Evolutionary conservation across 1,140 invertebrate genomes (phyloP).

Genomic region (Pygmarrhopalites habei): DNA sequence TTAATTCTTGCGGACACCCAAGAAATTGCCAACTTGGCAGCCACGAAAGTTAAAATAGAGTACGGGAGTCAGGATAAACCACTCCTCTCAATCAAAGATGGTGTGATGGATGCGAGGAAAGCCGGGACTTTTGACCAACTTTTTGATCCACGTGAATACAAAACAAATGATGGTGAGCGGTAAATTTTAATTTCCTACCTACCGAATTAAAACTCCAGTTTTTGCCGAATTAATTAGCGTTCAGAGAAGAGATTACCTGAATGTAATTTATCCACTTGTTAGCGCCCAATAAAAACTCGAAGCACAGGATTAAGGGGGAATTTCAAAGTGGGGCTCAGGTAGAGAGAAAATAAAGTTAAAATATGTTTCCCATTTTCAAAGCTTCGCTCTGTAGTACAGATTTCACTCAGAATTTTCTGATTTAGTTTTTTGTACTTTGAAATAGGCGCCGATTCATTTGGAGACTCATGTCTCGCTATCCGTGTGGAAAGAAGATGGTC

Average conservation of each 20-base stretch:
- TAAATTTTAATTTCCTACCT: background rate
- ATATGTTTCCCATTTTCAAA: too few species aligned
- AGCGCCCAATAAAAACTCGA: background rate
- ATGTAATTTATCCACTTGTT: background rate
- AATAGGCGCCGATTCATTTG: constrained; percentile 63
- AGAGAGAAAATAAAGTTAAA: too few species aligned
- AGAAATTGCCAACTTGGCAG: constrained; percentile 54
- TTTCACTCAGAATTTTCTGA: too few species aligned
- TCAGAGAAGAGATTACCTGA: too few species aligned
- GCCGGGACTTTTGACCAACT: constrained; percentile 5
- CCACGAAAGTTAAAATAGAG: constrained; percentile 57
- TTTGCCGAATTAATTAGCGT: too few species aligned
- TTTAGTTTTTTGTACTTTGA: too few species aligned
- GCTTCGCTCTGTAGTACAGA: too few species aligned
- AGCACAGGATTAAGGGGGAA: constrained; percentile 41
- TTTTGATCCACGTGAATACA: background rate
- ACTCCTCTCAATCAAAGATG: constrained; percentile 44
- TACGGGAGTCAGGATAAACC: constrained; percentile 48
- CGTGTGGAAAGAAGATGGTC: constrained; percentile 57
- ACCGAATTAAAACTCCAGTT: too few species aligned
- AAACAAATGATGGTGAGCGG: background rate
- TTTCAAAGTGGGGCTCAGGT: constrained; percentile 49
- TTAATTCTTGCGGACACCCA: constrained; percentile 58
- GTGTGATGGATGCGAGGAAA: constrained; percentile 18
- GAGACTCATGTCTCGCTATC: constrained; percentile 58